Evolutionary conservation across 1,140 invertebrate genomes (phyloP).

Genomic region (Hypsibius dujardini): DNA sequence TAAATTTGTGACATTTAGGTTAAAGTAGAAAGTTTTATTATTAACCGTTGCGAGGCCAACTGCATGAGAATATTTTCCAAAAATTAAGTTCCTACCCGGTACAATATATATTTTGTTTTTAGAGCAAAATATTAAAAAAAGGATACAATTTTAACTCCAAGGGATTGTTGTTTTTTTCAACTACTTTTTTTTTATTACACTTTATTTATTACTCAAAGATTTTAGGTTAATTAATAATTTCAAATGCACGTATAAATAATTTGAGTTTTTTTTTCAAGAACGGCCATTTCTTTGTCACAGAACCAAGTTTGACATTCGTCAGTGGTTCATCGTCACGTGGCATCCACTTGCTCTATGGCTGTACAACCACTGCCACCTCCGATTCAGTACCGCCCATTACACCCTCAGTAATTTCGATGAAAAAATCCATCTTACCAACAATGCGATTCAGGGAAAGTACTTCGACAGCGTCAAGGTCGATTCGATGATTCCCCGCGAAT

Average conservation of each 20-base stretch:
- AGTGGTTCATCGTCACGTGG: slow-evolving; percentile 11
- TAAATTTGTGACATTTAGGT: too few relatives aligned
- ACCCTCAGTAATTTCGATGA: not conserved
- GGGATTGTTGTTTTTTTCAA: not conserved
- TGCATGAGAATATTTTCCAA: too few relatives aligned
- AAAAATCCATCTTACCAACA: slow-evolving; percentile 11
- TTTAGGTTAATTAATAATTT: too few relatives aligned
- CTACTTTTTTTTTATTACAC: not conserved
- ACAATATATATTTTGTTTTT: too few relatives aligned
- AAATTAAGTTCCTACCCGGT: too few relatives aligned
- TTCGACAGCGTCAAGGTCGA: not conserved
- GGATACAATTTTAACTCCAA: not conserved
- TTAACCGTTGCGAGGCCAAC: too few relatives aligned
- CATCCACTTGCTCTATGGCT: slow-evolving; percentile 1
- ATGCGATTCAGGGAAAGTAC: slow-evolving; percentile 12
- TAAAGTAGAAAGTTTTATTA: too few relatives aligned
- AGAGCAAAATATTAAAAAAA: too few relatives aligned
- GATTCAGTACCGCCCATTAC: not conserved
- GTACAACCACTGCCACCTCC: not conserved
- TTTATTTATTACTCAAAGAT: too few relatives aligned
- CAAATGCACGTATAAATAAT: not conserved
- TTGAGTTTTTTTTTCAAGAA: slow-evolving; percentile 1
- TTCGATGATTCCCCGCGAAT: not conserved
- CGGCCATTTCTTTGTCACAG: slow-evolving; percentile 7
- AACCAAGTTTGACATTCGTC: slow-evolving; percentile 11